Conservation (phyloP, 2,113 vertebrate genomes). For the Accipiter virgatus region DNA sequence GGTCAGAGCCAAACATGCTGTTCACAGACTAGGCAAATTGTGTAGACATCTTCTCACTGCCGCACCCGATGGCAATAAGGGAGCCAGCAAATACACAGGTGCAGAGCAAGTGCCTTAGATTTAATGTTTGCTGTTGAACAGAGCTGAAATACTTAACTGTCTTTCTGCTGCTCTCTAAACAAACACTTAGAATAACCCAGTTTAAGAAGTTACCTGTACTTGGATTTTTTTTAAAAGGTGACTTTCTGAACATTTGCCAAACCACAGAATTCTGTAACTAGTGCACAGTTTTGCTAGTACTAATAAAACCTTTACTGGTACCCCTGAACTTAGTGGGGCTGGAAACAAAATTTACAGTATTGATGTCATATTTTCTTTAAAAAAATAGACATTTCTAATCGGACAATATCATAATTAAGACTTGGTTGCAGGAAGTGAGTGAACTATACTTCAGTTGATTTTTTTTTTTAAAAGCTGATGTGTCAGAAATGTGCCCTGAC, state of each 20-base stretch:
- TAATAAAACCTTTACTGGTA: not conserved
- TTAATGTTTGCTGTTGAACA: not conserved
- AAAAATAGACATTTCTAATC: not conserved
- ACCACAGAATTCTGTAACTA: not conserved
- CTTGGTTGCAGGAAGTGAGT: not conserved
- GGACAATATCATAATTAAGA: not conserved
- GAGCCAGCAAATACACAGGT: not conserved
- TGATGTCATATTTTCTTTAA: not conserved
- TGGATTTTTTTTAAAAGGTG: not conserved
- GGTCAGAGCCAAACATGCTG: not conserved
- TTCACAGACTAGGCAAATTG: not conserved
- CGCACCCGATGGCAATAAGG: fast-evolving
- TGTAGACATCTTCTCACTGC: not conserved
- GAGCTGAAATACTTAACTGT: not conserved
- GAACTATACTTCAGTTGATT: not conserved
- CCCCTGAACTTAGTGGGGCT: not conserved
- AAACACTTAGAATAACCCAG: not conserved
- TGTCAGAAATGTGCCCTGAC: conserved; percentile 22
- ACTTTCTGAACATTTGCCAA: not conserved
- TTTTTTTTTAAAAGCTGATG: not conserved
- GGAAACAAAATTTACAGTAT: not conserved
- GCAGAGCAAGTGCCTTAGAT: not conserved
- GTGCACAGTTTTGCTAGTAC: not conserved
- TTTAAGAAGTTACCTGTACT: not conserved
- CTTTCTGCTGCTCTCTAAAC: not conserved